A percentile compares a stretch with the other conserved stretches of the same genome.
phyloP scores from a whole-genome alignment of 2,113 vertebrate species.

The Sphyrna mokarran region DNA sequence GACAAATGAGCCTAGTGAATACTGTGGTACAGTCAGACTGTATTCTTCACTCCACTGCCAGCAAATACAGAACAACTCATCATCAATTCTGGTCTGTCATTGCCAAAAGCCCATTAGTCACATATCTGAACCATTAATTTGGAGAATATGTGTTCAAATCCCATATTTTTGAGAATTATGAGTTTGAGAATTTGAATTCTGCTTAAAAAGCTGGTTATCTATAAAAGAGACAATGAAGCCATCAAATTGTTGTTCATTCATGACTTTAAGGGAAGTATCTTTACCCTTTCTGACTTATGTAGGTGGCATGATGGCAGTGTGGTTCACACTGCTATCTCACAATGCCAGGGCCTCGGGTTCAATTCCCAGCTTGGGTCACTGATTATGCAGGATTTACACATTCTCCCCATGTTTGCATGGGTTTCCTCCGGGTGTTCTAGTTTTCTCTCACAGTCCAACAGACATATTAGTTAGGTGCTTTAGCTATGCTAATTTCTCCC shows the following conservation, averaged over 20 bases:
- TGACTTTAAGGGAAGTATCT: neutral
- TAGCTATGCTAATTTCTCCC: no score
- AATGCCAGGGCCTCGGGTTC: no score
- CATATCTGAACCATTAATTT: neutral
- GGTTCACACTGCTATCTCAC: no score
- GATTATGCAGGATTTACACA: no score
- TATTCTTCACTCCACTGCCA: neutral
- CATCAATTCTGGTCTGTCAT: neutral
- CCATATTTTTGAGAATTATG: no score
- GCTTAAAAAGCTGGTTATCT: neutral
- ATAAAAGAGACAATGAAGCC: neutral
- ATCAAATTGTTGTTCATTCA: neutral
- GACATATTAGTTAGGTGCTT: no score
- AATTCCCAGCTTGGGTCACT: no score
- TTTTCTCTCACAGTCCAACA: no score
- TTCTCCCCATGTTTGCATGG: no score
- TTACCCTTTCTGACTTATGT: neutral
- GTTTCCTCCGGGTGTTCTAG: no score
- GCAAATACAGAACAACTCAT: neutral
- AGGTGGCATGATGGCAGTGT: no score
- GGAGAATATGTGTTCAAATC: neutral
- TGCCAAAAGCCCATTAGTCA: neutral
- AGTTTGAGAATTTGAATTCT: neutral
- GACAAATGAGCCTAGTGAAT: neutral
- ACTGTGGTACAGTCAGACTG: neutral